Conservation (phyloP, 2,888 invertebrate species). For the Tigriopus californicus region DNA sequence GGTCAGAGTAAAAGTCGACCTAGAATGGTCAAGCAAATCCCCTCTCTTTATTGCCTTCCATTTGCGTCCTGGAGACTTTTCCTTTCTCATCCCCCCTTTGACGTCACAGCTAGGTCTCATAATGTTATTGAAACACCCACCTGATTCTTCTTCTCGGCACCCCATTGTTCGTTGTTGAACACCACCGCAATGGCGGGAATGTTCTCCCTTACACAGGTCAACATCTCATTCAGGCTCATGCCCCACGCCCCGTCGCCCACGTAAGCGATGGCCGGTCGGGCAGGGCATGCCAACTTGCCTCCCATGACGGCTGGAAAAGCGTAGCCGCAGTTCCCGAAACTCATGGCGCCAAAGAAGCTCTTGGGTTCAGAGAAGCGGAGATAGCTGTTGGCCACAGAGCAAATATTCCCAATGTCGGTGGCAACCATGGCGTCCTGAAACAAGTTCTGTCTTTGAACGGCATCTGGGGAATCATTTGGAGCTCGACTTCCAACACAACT, state of each 20-base stretch:
- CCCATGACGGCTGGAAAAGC: conserved; percentile 10
- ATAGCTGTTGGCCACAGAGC: conserved; percentile 15
- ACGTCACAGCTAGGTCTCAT: not conserved
- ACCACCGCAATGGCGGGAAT: conserved; percentile 15
- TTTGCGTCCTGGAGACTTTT: not conserved
- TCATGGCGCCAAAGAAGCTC: conserved; percentile 15
- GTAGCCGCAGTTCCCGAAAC: conserved; percentile 15
- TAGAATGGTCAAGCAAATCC: not conserved
- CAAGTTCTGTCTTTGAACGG: no score
- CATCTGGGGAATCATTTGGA: no score
- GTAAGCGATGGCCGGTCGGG: conserved; percentile 13
- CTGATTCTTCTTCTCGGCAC: conserved; percentile 16
- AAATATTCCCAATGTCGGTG: conserved; percentile 16
- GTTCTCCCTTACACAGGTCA: conserved; percentile 11
- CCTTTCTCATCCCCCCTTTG: not conserved
- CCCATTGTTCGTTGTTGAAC: conserved; percentile 16
- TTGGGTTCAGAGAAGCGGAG: conserved; percentile 3
- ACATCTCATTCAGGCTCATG: conserved; percentile 11
- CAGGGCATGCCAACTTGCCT: conserved; percentile 7
- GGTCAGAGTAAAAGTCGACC: conserved; percentile 13
- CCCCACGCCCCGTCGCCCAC: conserved; percentile 15
- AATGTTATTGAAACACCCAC: not conserved
- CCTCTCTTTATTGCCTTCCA: not conserved
- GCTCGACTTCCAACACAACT: no score
- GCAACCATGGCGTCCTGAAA: conserved; percentile 15